A percentile compares a stretch with the other conserved stretches of the same genome.
These are phyloP conservation scores for Oophaga pumilio DNA, from an alignment of 2,113 vertebrate genomes.

Conservation along the genomic window DNA sequence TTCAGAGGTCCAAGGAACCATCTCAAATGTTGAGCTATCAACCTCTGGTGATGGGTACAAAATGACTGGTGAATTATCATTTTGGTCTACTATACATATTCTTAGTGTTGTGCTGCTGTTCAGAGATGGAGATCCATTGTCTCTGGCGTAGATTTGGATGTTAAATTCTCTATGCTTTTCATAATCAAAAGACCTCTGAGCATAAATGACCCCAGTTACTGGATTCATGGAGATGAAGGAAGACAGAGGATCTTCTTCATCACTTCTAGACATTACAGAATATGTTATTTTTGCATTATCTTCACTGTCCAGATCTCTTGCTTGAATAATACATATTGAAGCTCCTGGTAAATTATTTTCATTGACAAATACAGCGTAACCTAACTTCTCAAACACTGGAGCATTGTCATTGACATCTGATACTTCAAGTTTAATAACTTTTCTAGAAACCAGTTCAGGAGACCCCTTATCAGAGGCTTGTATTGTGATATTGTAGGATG, in stretches of 20 bases:
- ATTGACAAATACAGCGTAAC: background rate
- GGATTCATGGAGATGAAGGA: background rate
- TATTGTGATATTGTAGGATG: background rate
- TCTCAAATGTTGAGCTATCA: constrained; percentile 10
- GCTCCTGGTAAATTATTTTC: constrained; percentile 6
- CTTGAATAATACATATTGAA: background rate
- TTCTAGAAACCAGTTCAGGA: background rate
- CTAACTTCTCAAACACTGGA: background rate
- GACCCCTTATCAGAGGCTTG: background rate
- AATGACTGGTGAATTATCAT: constrained; percentile 12
- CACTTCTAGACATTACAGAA: background rate
- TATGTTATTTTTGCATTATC: background rate
- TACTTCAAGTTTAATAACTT: background rate
- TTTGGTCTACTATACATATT: constrained; percentile 5
- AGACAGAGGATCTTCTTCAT: background rate
- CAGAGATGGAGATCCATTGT: constrained; percentile 6
- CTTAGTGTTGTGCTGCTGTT: constrained; percentile 10
- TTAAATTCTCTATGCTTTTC: background rate
- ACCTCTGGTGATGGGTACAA: constrained; percentile 6
- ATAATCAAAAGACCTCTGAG: constrained; percentile 7
- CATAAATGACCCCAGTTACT: constrained; percentile 8
- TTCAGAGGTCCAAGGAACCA: constrained; percentile 16
- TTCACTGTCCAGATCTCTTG: constrained; percentile 2
- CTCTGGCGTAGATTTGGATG: background rate
- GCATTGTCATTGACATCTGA: constrained; percentile 18